Evolutionary conservation across 2,888 invertebrate species (phyloP).

Genomic region (Drosophila rubida): DNA sequence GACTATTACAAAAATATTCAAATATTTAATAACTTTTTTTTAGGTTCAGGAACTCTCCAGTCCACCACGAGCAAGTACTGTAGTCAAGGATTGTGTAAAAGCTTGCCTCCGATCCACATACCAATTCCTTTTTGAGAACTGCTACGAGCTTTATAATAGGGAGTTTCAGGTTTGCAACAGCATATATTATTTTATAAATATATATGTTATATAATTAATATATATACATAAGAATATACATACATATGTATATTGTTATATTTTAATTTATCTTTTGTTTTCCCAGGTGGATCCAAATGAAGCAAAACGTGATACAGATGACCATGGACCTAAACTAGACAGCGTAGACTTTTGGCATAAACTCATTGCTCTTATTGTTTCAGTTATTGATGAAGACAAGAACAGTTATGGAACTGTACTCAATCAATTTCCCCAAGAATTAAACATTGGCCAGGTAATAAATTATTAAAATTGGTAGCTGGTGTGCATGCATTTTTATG

Average conservation of each 20-base stretch:
- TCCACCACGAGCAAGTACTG: conserved; percentile 98
- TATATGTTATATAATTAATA: too few species aligned
- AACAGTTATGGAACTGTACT: conserved; percentile 99
- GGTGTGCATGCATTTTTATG: too few species aligned
- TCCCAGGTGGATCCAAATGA: conserved; percentile 93
- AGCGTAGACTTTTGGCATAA: conserved; percentile 99
- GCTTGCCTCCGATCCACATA: conserved; percentile 99
- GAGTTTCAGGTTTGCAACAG: conserved; percentile 94
- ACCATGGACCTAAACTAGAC: conserved; percentile 93
- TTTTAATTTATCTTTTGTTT: too few species aligned
- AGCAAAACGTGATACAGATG: conserved; percentile 94
- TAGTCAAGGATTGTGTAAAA: conserved; percentile 99
- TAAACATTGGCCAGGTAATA: conserved; percentile 96
- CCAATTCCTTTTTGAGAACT: conserved; percentile 99
- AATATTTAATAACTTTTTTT: neutral
- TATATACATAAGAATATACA: neutral
- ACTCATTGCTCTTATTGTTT: conserved; percentile 97
- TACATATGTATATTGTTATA: too few species aligned
- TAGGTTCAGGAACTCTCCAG: conserved; percentile 98
- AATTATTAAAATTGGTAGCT: too few species aligned
- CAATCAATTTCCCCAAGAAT: conserved; percentile 99
- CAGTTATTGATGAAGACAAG: conserved; percentile 99
- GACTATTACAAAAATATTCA: too few species aligned
- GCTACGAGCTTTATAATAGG: conserved; percentile 97
- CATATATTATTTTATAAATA: too few species aligned